Base-by-base conservation (phyloP, 2,797 vertebrate species). In the Decapterus maruadsi region DNA sequence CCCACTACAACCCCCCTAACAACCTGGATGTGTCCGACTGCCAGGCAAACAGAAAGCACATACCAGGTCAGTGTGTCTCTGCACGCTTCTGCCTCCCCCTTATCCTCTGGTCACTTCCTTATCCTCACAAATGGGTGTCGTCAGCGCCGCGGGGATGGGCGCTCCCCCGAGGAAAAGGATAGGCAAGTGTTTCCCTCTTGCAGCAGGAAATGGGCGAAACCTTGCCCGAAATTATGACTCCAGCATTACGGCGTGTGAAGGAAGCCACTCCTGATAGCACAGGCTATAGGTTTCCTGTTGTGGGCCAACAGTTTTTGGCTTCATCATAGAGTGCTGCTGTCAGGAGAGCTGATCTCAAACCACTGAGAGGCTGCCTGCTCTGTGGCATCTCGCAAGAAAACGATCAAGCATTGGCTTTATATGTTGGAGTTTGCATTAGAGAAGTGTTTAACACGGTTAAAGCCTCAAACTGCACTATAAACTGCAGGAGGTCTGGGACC, bases 121-220 rank as follows among this genome's bases (percentile, higher is more conserved):
- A 80, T 89, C 86, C 80, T 81, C 71, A 16, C 4, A 17, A 69
- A 57, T 14, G 22, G 75, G 76, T 74, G 76, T 75, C 68, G 55
- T 80, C 72, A 6, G 87, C 53, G 85, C 6, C 85, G 89, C 10
- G 40, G 78, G 79, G 90, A 92, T 88, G 90, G 84, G 81, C 90
- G 83, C 84, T 87, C 58, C 77, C 68, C 54, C 73, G 85, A 80
- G 90, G 89, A 83, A 63, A 69, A 85, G 92, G 92, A 94, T 87
- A 91, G 94, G 93, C 92, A 89, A 92, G 87, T 77, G 90, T 87
- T 93, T 94, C 91, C 94, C 94, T 94, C 90, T 91, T 93, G 93
- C 87, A 78, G 87, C 96, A 96, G 97, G 97, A 98, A 98, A 96
- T 96, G 96, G 96, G 96, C 95, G 94, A 97, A 97, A 93, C 95